phyloP scores from a whole-genome alignment of 2,888 invertebrate genomes.

The Embidobia sp. region DNA sequence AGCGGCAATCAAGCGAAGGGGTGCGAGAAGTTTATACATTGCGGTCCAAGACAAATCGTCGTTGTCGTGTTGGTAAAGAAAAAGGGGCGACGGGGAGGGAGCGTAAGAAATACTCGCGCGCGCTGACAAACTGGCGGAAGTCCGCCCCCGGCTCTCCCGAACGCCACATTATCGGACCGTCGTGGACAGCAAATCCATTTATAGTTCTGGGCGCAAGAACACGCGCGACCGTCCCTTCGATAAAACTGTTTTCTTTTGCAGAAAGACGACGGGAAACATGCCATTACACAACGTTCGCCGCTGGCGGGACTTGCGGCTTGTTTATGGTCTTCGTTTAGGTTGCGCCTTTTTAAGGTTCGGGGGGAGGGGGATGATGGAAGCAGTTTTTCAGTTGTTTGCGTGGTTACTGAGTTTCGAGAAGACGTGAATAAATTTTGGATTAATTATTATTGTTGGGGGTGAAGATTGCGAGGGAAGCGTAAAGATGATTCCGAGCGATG shows the following conservation, averaged over 20 bases:
- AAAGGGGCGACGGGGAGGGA: constrained; percentile 26
- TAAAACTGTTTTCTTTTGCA: constrained; percentile 60
- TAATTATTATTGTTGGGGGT: no score
- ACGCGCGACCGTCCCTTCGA: constrained; percentile 43
- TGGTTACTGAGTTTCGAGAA: background rate
- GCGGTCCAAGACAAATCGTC: constrained; percentile 76
- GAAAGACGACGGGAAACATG: constrained; percentile 37
- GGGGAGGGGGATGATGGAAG: no score
- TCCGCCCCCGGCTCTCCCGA: constrained; percentile 75
- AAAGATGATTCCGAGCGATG: no score
- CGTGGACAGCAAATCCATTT: constrained; percentile 78
- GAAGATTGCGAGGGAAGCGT: no score
- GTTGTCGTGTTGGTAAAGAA: constrained; percentile 56
- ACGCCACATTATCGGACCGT: constrained; percentile 79
- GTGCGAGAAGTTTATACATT: constrained; percentile 75
- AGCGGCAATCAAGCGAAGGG: constrained; percentile 43
- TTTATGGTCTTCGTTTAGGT: constrained; percentile 35
- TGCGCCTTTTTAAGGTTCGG: constrained; percentile 5
- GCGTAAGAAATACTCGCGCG: constrained; percentile 73
- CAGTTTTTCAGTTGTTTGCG: constrained; percentile 10
- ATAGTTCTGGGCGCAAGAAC: constrained; percentile 69
- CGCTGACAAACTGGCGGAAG: constrained; percentile 79
- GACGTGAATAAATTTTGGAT: no score
- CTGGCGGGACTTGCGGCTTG: constrained; percentile 27
- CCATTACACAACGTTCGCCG: constrained; percentile 35